Evolutionary conservation across 37 sponge, comb jelly and placozoan species (phyloP), one percentile per base, ranked within the genome.

Genomic region (Ianthella basta): DNA sequence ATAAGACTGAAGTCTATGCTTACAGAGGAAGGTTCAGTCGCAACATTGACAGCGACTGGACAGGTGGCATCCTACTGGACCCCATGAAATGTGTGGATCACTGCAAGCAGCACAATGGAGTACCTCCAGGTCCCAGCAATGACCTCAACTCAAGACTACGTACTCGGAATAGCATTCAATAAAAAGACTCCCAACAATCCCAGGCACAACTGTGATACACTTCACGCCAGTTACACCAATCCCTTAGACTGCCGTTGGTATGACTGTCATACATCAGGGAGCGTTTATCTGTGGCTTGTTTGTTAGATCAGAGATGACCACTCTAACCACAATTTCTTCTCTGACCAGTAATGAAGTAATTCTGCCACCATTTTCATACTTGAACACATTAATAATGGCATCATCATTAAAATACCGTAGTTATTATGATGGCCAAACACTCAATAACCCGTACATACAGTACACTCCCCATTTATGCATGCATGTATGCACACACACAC

Each of bases 11-110:
- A 12, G 63, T 61, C 2, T 82, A 82, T 34, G 82, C 82, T 0
- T 63, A 82, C 34, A 57, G 21, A 63, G 82, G 82, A 27, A 34
- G 36, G 44, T 82, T 40, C 66, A 82, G 61, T 34, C 39, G 44
- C 23, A 82, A 82, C 40, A 82, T 82, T 30, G 82, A 82, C 66
- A 23, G 27, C 20, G 82, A 82, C 67, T 82, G 82, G 82, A 82
- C 24, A 4, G 82, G 82, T 61, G 66, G 66, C 20, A 64, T 82
- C 5, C 65, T 82, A 63, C 65, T 82, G 36, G 82, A 82, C 50
- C 41, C 30, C 40, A 23, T 61, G 21, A 64, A 39, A 38, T 63
- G 63, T 82, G 64, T 63, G 38, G 82, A 82, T 44, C 64, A 61
- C 16, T 82, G 82, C 61, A 82, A 6, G 10, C 30, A 14, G 2